Evolutionary conservation across 2,888 invertebrate genomes (phyloP), one percentile per base, ranked within the genome.

Genomic region (Ophion ellenae): DNA sequence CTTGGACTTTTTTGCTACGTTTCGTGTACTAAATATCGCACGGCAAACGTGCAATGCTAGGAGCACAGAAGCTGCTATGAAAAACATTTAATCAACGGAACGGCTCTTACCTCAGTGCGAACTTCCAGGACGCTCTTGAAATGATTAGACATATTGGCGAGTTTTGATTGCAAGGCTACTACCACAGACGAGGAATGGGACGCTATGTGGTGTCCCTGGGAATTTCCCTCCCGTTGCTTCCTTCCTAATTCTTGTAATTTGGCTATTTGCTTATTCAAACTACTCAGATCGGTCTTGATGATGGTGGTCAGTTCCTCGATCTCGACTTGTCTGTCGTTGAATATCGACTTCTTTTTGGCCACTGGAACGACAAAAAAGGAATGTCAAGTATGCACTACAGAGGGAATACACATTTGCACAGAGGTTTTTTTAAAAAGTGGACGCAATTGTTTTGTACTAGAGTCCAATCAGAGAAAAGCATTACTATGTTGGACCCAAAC

Each of bases 71-170:
- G 17, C 32, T 57, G 3, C 9, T n/a, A 2, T 61, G 6, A 24
- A 32, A 24, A 64, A 11, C 32, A 28, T 17, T 24, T 0, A 0
- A 20, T 45, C 11, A 47, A 28, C 24, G n/a, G 10, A n/a, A 7
- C 7, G 40, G 32, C 40, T 40, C 88, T 87, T 91, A 96, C 96
- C 96, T 99, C 99, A 20, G 99, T 99, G 91, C 99, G 95, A 28
- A 99, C 98, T 96, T 99, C 99, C 81, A 99, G 96, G 70, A 99
- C 99, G 95, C 97, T 98, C 95, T 99, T 99, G 94, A 99, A 99
- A 92, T 99, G 98, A 88, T 98, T 98, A 70, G 99, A 99, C 98
- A 99, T 99, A 87, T 97, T 97, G 53, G 99, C 99, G 89, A 99
- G 95, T 94, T 99, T 97, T 1, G 99, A 99, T 95, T 98, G 98